Base-by-base conservation (phyloP, 2,797 vertebrate species). In the Smutsia temminckii region DNA sequence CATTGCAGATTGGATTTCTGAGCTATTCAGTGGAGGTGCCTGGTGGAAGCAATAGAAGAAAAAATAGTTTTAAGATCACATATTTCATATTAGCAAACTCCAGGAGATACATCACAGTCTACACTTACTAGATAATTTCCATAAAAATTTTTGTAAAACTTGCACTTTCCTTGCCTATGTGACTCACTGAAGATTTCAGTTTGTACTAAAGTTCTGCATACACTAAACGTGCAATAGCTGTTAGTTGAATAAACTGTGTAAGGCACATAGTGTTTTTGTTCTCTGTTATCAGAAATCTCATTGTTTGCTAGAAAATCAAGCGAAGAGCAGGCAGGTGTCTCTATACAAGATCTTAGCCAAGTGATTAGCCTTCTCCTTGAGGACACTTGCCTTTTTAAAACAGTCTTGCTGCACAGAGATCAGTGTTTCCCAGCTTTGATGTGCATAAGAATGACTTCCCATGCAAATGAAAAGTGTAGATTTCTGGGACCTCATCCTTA, bases 241-340 rank as follows among this genome's bases (percentile, higher is more conserved):
- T 83, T 74, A 40, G 79, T 8, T 91, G 64, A 81, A 49, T 68
- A 77, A 49, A 32, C 34, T 71, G 3, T 89, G 32, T 94, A 77
- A 72, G 46, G 72, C 13, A 40, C 21, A 66, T 14, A 42, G 11
- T 37, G 23, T 74, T 46, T 81, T 88, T 88, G 25, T 46, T 90
- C 13, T 72, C 11, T 49, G 2, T 79, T 81, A 55, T 37, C 2
- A 80, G 51, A 90, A 83, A 55, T 37, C n/a, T 93, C 66, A 79
- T 20, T 95, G 57, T 94, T 81, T 85, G 21, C 42, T 88, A 87
- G 37, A 92, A 85, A 91, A 84, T 59, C 34, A 92, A 64, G 57
- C 59, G 69, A 88, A 85, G 92, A 79, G 16, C 27, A 75, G 40
- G 25, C 27, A n/a, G 7, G 23, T 85, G 4, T 92, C 51, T 90